Base-by-base conservation (phyloP, 2,888 invertebrate genomes). In the Psococerastis gibbosa region DNA sequence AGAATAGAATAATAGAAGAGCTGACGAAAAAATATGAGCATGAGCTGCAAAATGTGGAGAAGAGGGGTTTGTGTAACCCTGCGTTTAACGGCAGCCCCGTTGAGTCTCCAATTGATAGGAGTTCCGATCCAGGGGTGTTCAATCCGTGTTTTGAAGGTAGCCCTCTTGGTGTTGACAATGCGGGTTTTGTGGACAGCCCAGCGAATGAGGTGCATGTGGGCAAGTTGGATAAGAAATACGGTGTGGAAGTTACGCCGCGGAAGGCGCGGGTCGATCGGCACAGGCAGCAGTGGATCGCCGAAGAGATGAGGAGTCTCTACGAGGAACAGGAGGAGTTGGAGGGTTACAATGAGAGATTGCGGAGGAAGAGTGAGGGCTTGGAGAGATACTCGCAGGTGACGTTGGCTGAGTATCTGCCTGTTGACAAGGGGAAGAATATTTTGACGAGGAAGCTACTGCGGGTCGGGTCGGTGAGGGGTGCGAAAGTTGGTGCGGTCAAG, bases 401-500 rank as follows among this genome's bases (percentile, higher is more conserved):
- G 6, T 11, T 27, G 27, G 27, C 27, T 6, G 27, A 27, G 27
- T 27, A 9, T 27, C 11, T 27, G 27, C 27, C 27, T 11, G 11
- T 27, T 6, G 22, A 33, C 2, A 20, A 31, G 13, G 42, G 42
- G 23, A 9, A 11, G 13, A 11, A 27, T 27, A 3, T 42, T 15
- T 15, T 20, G 42, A 2, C 13, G 38, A 17, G 20, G 20, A 8
- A 9, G 20, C 13, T 38, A 49, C 48, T 54, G 54, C n/a, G 53
- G 48, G 47, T 53, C 56, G 54, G 57, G 57, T 57, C 57, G 33
- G 52, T 51, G 44, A 23, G 32, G 17, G 42, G 20, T 13, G 9
- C 42, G 42, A 32, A 42, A 15, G 42, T 22, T 23, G 42, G 17
- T 16, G 42, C 22, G 32, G 23, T 42, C 48, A n/a, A n/a, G n/a